Evolutionary conservation across 2,797 vertebrate genomes (phyloP).

Genomic region (Ispidina lecontei): DNA sequence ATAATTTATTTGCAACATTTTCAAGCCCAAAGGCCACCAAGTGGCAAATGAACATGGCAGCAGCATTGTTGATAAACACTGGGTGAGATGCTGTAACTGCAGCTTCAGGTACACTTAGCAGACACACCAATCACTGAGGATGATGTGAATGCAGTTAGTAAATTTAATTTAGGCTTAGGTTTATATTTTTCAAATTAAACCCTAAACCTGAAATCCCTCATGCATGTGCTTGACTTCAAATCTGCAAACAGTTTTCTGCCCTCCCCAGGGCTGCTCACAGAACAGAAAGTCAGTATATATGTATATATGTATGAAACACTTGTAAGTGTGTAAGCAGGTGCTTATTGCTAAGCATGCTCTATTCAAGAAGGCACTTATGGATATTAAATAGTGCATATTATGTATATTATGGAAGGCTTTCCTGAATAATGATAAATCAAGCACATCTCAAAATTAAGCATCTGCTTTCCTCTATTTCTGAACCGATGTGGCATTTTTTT

Average conservation of each 20-base stretch:
- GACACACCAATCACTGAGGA: background rate
- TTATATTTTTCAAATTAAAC: constrained; percentile 24
- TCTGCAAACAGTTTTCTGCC: background rate
- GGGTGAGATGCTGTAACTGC: background rate
- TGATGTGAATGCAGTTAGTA: background rate
- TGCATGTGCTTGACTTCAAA: background rate
- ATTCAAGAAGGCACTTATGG: background rate
- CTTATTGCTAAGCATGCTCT: constrained; percentile 15
- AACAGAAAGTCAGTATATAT: background rate
- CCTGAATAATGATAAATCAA: constrained; percentile 4
- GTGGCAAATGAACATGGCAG: background rate
- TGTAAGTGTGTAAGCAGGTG: background rate
- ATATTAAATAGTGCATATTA: constrained; percentile 15
- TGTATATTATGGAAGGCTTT: background rate
- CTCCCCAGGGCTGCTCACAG: background rate
- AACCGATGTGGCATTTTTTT: background rate
- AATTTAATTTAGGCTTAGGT: background rate
- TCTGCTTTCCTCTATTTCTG: constrained; percentile 13
- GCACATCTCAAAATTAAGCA: constrained; percentile 43
- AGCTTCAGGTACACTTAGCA: background rate
- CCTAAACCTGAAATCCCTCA: background rate
- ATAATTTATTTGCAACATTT: background rate
- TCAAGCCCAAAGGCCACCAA: background rate
- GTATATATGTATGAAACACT: background rate
- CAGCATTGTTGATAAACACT: background rate